These are phyloP conservation scores for Nebria salina DNA, from an alignment of 2,888 invertebrate species.

Conservation along the genomic window DNA sequence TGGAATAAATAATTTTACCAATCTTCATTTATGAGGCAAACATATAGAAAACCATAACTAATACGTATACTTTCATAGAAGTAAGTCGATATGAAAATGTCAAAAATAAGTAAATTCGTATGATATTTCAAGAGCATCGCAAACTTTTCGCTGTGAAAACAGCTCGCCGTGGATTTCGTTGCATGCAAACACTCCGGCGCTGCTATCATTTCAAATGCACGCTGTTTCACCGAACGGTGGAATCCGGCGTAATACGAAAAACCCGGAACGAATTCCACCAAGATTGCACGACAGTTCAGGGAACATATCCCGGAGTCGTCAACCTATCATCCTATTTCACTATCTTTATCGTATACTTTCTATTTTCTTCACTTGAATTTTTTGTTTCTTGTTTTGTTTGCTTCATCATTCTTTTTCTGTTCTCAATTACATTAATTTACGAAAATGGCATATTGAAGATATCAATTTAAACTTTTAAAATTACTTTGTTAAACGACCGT, in stretches of 20 bases:
- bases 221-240: slow-evolving; percentile 26
- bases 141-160: not conserved
- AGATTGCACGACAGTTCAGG: slow-evolving; percentile 35
- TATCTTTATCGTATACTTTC: slow-evolving; percentile 6
- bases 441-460: too few species aligned
- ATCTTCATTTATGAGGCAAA: not conserved
- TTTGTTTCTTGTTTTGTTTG: not conserved
- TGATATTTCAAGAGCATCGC: not conserved
- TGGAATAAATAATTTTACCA: not conserved
- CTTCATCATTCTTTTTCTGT: not conserved
- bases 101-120: not conserved
- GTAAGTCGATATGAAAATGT: not conserved
- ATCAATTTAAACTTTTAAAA: too few species aligned
- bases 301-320: slow-evolving; percentile 32
- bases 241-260: slow-evolving; percentile 33
- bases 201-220: slow-evolving; percentile 25
- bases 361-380: not conserved
- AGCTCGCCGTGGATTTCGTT: not conserved
- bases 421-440: not conserved
- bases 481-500: too few species aligned
- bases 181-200: slow-evolving; percentile 18
- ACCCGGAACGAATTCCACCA: slow-evolving; percentile 40
- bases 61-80: not conserved
- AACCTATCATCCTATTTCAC: slow-evolving; percentile 14
- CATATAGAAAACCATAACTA: not conserved